These are phyloP conservation scores for Cherax quadricarinatus DNA, from an alignment of 1,140 invertebrate genomes.

Conservation along the genomic window DNA sequence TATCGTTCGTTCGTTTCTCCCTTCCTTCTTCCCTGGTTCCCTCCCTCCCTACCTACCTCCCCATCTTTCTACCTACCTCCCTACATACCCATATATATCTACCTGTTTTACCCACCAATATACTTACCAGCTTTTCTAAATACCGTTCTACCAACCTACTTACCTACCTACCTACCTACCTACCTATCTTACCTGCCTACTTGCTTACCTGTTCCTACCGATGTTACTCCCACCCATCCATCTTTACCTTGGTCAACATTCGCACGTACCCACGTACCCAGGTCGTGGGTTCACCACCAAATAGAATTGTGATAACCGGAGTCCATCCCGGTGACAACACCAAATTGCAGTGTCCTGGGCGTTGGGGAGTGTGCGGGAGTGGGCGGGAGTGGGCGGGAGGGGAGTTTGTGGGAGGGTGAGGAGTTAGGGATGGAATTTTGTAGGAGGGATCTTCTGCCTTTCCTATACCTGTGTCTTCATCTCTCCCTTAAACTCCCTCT, in stretches of 20 bases:
- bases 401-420: too few species aligned
- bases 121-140: too few species aligned
- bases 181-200: background rate
- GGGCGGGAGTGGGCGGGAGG: too few species aligned
- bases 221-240: background rate
- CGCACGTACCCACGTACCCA: constrained; percentile 36
- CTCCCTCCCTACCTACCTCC: background rate
- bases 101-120: too few species aligned
- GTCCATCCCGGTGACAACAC: constrained; percentile 24
- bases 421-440: too few species aligned
- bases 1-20: background rate
- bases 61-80: background rate
- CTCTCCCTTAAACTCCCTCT: background rate
- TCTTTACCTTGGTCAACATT: constrained; percentile 1
- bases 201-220: background rate
- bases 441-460: too few species aligned
- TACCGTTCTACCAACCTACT: too few species aligned
- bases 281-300: constrained; percentile 51
- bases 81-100: too few species aligned
- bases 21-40: background rate
- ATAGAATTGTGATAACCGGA: constrained; percentile 66
- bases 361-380: background rate
- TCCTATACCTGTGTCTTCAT: too few species aligned
- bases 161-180: background rate
- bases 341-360: constrained; percentile 37